Evolutionary conservation across 2,888 invertebrate genomes (phyloP).

Genomic region (Lepidonotus clava): DNA sequence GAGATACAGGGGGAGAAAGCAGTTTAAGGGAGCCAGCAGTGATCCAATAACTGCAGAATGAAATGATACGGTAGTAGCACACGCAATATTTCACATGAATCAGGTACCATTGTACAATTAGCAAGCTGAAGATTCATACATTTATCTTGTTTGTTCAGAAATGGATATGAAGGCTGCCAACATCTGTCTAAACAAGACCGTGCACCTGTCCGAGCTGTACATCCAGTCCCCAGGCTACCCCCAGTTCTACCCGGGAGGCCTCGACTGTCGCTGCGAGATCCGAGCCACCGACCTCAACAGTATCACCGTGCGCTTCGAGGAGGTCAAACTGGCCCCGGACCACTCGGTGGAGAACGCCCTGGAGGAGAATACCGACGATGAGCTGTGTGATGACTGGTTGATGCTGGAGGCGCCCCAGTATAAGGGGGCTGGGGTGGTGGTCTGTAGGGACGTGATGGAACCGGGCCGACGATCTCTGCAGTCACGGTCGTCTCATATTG

Average conservation of each 20-base stretch:
- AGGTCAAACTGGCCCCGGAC: background rate
- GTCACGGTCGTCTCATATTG: slow-evolving; percentile 21
- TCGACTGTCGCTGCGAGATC: slow-evolving; percentile 57
- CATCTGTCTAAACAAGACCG: slow-evolving; percentile 42
- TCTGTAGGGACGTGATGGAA: slow-evolving; percentile 24
- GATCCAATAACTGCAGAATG: no score
- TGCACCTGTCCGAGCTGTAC: slow-evolving; percentile 25
- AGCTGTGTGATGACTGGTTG: slow-evolving; percentile 59
- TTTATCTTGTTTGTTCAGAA: background rate
- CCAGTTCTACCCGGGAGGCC: background rate
- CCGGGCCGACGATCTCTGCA: background rate
- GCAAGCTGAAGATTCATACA: background rate
- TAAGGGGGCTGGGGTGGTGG: slow-evolving; percentile 43
- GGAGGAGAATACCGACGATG: background rate
- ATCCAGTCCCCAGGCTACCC: slow-evolving; percentile 57
- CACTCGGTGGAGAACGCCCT: no score
- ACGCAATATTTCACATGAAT: no score
- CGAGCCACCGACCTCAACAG: background rate
- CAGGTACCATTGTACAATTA: no score
- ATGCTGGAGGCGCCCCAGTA: slow-evolving; percentile 55
- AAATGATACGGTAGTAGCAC: no score
- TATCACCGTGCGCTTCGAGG: slow-evolving; percentile 40
- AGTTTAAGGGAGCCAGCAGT: no score
- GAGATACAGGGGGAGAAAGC: no score
- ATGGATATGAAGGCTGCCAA: slow-evolving; percentile 27